Percentiles rank a stretch among this genome's conserved stretches.
Evolutionary conservation across 2,797 vertebrate genomes (phyloP).

Genomic region (Neosilurus hyrtlii): DNA sequence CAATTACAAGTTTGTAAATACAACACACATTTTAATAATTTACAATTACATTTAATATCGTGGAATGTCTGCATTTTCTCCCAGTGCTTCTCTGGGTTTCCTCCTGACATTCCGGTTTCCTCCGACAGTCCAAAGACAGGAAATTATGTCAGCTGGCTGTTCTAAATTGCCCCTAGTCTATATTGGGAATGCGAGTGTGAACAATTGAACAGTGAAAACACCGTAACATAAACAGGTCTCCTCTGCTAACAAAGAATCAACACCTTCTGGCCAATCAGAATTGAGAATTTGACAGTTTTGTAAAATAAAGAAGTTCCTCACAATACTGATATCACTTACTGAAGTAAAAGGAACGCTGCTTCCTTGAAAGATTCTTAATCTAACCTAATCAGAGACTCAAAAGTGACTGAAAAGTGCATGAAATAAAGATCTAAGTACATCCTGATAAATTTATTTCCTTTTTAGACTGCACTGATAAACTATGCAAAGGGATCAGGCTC

Average conservation of each 20-base stretch:
- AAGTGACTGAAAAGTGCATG: background rate
- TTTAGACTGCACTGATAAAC: background rate
- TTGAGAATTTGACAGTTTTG: background rate
- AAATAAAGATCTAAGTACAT: slow-evolving; percentile 15
- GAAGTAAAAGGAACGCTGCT: background rate
- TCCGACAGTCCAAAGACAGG: too few relatives aligned
- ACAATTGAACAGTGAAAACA: too few relatives aligned
- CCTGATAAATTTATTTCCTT: background rate
- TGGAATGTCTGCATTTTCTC: too few relatives aligned
- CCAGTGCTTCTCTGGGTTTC: too few relatives aligned
- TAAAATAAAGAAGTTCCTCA: background rate
- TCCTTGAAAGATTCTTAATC: background rate
- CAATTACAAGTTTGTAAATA: too few relatives aligned
- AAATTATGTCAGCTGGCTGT: too few relatives aligned
- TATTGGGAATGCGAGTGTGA: background rate
- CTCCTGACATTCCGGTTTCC: too few relatives aligned
- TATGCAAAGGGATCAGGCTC: background rate
- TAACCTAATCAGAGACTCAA: background rate
- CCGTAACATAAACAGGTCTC: too few relatives aligned
- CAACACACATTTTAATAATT: too few relatives aligned
- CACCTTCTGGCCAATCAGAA: background rate
- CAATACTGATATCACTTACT: background rate
- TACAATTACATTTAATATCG: background rate
- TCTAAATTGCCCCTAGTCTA: too few relatives aligned
- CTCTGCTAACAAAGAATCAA: background rate